Percentiles rank a stretch among this genome's conserved stretches.
These are phyloP conservation scores for Smutsia temminckii DNA, from an alignment of 2,797 vertebrate species.

Conservation along the genomic window DNA sequence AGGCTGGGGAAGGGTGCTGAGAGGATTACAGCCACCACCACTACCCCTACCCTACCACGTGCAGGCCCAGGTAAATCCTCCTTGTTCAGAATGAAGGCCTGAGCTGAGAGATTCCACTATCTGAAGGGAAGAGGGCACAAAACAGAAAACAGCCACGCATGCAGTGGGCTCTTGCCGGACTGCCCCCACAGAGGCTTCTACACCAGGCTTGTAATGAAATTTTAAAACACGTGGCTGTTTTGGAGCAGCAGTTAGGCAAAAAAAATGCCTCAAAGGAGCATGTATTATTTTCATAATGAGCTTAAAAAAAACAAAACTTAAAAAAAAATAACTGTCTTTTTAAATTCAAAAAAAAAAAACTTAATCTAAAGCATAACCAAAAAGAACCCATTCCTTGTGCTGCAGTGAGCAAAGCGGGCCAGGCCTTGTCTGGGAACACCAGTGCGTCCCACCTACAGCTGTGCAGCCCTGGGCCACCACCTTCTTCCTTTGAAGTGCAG, in stretches of 20 bases:
- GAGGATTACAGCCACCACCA: not conserved
- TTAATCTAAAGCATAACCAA: not conserved
- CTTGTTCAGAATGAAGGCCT: not conserved
- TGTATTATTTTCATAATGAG: not conserved
- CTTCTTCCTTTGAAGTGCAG: not conserved
- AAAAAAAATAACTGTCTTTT: too few species aligned
- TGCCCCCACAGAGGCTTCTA: too few species aligned
- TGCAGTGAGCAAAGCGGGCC: accelerated
- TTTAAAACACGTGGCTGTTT: not conserved
- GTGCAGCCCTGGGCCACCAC: not conserved
- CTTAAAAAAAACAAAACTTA: too few species aligned
- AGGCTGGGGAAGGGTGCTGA: not conserved
- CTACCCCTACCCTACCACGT: too few species aligned
- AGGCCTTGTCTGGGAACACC: not conserved
- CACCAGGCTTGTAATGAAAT: not conserved
- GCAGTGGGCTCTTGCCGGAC: too few species aligned
- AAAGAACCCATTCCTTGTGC: not conserved
- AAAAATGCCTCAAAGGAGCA: not conserved
- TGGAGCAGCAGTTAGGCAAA: accelerated
- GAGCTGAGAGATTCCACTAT: not conserved
- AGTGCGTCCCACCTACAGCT: not conserved
- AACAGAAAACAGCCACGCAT: too few species aligned
- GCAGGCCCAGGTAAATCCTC: not conserved
- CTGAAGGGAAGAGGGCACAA: not conserved
- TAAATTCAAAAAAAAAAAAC: too few species aligned